A percentile compares a stretch with the other conserved stretches of the same genome.
phyloP scores from a whole-genome alignment of 2,113 vertebrate genomes.

The Barbus barbus region DNA sequence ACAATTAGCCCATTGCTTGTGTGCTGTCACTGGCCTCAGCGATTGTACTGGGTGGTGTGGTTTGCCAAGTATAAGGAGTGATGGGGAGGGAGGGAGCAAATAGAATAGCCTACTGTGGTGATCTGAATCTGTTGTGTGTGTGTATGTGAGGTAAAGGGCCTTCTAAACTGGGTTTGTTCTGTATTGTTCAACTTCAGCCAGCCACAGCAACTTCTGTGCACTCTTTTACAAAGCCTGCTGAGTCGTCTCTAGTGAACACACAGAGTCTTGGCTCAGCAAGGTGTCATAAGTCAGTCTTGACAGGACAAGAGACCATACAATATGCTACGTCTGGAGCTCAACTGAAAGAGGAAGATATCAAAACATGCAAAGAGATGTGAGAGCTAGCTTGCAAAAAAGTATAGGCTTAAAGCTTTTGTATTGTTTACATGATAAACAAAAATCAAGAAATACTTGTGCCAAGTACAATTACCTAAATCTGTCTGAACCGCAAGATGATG shows the following conservation, averaged over 20 bases:
- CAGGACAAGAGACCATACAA: background rate
- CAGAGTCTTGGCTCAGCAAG: conserved; percentile 5
- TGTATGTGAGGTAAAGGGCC: conserved; percentile 21
- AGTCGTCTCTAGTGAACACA: conserved; percentile 16
- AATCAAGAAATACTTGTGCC: conserved; percentile 8
- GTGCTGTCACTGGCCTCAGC: conserved; percentile 53
- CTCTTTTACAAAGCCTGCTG: conserved; percentile 9
- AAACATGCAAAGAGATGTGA: background rate
- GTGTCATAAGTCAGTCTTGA: conserved; percentile 7
- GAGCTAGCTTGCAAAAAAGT: background rate
- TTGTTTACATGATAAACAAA: background rate
- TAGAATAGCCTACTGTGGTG: conserved; percentile 48
- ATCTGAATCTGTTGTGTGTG: conserved; percentile 51
- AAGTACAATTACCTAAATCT: conserved; percentile 56
- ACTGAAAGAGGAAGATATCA: conserved; percentile 9
- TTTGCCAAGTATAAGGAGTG: conserved; percentile 1
- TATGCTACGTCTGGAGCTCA: background rate
- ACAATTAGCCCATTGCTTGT: conserved; percentile 4
- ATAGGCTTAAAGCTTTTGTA: background rate
- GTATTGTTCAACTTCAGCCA: conserved; percentile 38
- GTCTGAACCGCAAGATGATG: conserved; percentile 46
- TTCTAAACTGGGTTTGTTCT: conserved; percentile 29
- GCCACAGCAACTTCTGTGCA: no score
- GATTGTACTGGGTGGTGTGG: conserved; percentile 44
- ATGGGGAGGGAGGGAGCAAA: conserved; percentile 15